Percentiles rank a stretch among this genome's conserved stretches.
Conservation (phyloP, 2,113 vertebrate species). For the Gobius niger region DNA sequence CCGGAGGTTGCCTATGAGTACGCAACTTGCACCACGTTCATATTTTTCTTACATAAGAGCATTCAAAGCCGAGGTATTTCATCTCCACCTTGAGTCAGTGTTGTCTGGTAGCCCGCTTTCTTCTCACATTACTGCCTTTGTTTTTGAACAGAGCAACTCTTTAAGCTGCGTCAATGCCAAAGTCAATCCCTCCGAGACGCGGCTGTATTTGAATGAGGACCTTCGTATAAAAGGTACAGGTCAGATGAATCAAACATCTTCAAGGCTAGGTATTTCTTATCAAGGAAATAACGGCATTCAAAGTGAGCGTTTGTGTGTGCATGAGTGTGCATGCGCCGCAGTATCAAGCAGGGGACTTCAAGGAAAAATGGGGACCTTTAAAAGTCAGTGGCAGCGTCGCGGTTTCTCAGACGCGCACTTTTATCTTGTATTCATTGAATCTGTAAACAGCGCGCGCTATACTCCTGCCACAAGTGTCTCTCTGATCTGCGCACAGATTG, state of each 20-base stretch:
- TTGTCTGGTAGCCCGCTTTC: not conserved
- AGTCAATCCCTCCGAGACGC: slow-evolving; percentile 26
- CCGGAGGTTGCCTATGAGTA: not conserved
- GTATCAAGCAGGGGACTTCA: slow-evolving; percentile 67
- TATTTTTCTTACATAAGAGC: not conserved
- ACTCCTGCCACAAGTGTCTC: slow-evolving; percentile 71
- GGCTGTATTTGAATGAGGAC: slow-evolving; percentile 43
- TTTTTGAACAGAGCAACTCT: slow-evolving; percentile 33
- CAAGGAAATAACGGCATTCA: slow-evolving; percentile 65
- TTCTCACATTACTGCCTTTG: slow-evolving; percentile 30
- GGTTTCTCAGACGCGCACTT: slow-evolving; percentile 68
- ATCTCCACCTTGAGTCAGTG: slow-evolving; percentile 4
- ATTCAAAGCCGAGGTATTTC: not conserved
- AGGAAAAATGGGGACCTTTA: slow-evolving; percentile 77
- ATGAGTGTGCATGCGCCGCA: slow-evolving; percentile 13
- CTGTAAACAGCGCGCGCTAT: slow-evolving; percentile 72
- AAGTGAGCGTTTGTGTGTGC: slow-evolving; percentile 32
- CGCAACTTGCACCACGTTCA: not conserved
- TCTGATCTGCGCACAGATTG: slow-evolving; percentile 73
- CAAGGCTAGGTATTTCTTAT: slow-evolving; percentile 64
- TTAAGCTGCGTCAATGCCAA: slow-evolving; percentile 26
- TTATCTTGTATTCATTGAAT: slow-evolving; percentile 76
- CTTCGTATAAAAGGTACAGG: slow-evolving; percentile 55
- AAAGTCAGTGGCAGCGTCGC: slow-evolving; percentile 69
- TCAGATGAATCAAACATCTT: slow-evolving; percentile 65